These are phyloP conservation scores for Andrena bucephala DNA, from an alignment of 2,888 invertebrate genomes.

Conservation along the genomic window DNA sequence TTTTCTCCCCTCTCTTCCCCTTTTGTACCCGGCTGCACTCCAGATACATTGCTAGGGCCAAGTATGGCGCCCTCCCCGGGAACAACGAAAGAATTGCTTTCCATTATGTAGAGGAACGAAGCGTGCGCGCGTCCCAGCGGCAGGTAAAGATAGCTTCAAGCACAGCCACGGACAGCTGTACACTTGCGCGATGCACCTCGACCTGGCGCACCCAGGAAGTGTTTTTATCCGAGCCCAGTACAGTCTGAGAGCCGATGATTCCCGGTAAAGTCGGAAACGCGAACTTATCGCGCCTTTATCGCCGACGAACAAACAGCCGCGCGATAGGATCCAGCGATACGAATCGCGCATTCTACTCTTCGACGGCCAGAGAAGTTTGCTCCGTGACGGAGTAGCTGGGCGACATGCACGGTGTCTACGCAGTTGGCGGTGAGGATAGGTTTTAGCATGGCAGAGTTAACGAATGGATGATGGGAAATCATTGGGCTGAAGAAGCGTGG, in stretches of 20 bases:
- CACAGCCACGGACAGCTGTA: constrained; percentile 4
- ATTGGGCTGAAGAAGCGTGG: background rate
- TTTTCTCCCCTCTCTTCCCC: constrained; percentile 2
- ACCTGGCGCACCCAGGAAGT: constrained; percentile 70
- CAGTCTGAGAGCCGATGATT: constrained; percentile 60
- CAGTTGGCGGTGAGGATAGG: background rate
- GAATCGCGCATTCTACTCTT: background rate
- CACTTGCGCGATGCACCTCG: constrained; percentile 35
- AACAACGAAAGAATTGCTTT: constrained; percentile 58
- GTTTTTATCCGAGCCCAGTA: constrained; percentile 69
- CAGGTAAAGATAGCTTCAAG: constrained; percentile 48
- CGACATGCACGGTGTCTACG: background rate
- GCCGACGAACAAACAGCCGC: constrained; percentile 45
- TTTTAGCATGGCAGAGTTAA: background rate
- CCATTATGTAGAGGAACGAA: constrained; percentile 51
- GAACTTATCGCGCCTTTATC: constrained; percentile 65
- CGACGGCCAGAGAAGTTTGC: background rate
- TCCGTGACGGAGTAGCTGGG: background rate
- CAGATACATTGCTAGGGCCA: constrained; percentile 51
- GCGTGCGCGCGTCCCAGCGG: constrained; percentile 16
- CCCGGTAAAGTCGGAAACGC: constrained; percentile 61
- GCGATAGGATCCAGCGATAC: constrained; percentile 21
- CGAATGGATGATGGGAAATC: background rate
- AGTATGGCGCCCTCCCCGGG: constrained; percentile 29
- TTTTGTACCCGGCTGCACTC: constrained; percentile 60